These are phyloP conservation scores for Pyrochroa serraticornis DNA, from an alignment of 2,888 invertebrate genomes.

Conservation along the genomic window DNA sequence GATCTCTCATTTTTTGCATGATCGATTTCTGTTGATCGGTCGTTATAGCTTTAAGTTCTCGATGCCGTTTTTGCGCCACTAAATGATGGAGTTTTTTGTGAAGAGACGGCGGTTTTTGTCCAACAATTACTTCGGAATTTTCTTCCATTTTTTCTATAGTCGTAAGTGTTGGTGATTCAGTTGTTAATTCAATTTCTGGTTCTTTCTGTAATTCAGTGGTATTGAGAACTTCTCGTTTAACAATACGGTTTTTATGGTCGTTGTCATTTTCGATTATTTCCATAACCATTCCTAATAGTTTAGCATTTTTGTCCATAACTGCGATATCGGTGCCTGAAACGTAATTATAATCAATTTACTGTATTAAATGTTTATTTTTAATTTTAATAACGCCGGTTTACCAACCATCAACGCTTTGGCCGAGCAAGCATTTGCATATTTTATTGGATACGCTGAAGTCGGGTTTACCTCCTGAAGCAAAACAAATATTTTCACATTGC, in stretches of 20 bases:
- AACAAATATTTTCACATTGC: slow-evolving; percentile 34
- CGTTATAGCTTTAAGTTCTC: slow-evolving; percentile 9
- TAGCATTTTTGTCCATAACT: slow-evolving; percentile 28
- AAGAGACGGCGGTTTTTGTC: slow-evolving; percentile 1
- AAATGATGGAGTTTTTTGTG: not conserved
- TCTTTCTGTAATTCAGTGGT: not conserved
- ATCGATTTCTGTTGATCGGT: slow-evolving; percentile 17
- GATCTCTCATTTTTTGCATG: slow-evolving; percentile 15
- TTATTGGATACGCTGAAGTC: slow-evolving; percentile 26
- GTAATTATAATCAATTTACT: slow-evolving; percentile 4
- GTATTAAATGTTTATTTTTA: slow-evolving; percentile 2
- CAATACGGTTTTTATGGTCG: slow-evolving; percentile 1
- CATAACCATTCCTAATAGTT: slow-evolving; percentile 17
- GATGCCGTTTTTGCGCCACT: not conserved
- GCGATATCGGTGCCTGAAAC: slow-evolving; percentile 22
- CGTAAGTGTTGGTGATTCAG: slow-evolving; percentile 2
- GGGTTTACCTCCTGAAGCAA: slow-evolving; percentile 32
- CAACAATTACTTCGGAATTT: slow-evolving; percentile 9
- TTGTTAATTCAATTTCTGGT: not conserved
- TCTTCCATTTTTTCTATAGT: not conserved
- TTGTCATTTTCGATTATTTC: not conserved
- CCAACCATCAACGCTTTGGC: slow-evolving; percentile 31
- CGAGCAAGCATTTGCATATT: slow-evolving; percentile 32
- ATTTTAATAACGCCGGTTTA: slow-evolving; percentile 2
- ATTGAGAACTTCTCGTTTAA: slow-evolving; percentile 8